phyloP scores from a whole-genome alignment of 2,797 vertebrate genomes.

The Serranus cabrilla region DNA sequence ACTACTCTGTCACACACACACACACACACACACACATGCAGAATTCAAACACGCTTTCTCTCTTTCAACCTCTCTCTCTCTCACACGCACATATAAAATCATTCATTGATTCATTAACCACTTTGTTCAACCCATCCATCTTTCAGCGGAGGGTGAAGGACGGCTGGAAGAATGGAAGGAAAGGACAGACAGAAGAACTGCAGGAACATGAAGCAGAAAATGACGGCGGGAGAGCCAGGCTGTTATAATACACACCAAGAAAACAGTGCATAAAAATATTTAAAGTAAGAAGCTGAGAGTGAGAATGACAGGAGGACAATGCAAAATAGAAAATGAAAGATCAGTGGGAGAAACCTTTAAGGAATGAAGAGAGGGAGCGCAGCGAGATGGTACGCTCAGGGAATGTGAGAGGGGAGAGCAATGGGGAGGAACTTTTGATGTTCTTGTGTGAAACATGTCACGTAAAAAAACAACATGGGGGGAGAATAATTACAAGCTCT shows the following conservation, averaged over 20 bases:
- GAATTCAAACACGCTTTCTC: not conserved
- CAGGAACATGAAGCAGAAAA: slow-evolving; percentile 37
- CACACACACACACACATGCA: slow-evolving; percentile 3
- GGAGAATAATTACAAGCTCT: slow-evolving; percentile 58
- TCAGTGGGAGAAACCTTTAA: slow-evolving; percentile 34
- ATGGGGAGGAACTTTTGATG: slow-evolving; percentile 61
- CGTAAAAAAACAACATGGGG: slow-evolving; percentile 31
- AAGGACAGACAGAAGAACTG: slow-evolving; percentile 27
- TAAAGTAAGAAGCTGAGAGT: slow-evolving; percentile 31
- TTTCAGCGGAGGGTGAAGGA: slow-evolving; percentile 70
- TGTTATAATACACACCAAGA: slow-evolving; percentile 37
- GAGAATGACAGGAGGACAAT: slow-evolving; percentile 31
- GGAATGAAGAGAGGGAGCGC: slow-evolving; percentile 17
- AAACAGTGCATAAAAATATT: slow-evolving; percentile 35
- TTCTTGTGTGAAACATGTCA: slow-evolving; percentile 57
- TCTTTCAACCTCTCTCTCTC: slow-evolving; percentile 1
- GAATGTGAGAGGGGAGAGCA: slow-evolving; percentile 36
- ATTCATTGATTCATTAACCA: slow-evolving; percentile 77
- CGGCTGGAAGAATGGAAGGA: slow-evolving; percentile 23
- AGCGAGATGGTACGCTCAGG: slow-evolving; percentile 10
- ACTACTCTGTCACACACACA: slow-evolving; percentile 35
- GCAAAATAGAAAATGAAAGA: slow-evolving; percentile 46
- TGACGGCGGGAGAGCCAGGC: slow-evolving; percentile 1
- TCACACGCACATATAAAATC: slow-evolving; percentile 35
- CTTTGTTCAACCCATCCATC: slow-evolving; percentile 69